Conservation (phyloP, 2,888 invertebrate species). For the Drosophila macrospina region DNA sequence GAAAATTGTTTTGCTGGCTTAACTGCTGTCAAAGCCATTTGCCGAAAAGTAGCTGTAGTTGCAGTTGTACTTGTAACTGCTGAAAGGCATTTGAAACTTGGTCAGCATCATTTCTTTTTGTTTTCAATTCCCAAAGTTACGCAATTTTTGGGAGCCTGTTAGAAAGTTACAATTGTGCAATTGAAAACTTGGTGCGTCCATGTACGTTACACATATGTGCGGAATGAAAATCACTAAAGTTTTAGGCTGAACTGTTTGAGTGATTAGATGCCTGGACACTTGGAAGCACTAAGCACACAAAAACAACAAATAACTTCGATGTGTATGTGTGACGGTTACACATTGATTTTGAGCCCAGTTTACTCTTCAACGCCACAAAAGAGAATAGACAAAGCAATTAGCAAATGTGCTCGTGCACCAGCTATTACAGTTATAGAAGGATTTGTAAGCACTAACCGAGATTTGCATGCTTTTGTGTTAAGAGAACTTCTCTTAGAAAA, state of each 20-base stretch:
- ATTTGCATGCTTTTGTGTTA: no score
- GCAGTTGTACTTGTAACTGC: constrained; percentile 20
- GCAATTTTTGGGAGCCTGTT: constrained; percentile 47
- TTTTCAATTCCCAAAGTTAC: constrained; percentile 54
- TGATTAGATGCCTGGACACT: constrained; percentile 57
- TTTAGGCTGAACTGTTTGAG: constrained; percentile 53
- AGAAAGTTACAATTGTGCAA: constrained; percentile 63
- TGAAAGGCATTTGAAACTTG: constrained; percentile 57
- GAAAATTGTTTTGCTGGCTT: constrained; percentile 73
- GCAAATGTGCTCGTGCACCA: neutral
- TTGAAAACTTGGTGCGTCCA: constrained; percentile 32
- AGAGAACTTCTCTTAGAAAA: no score
- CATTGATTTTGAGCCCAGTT: no score
- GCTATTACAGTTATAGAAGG: neutral
- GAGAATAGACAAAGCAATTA: neutral
- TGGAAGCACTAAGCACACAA: neutral
- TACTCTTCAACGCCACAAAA: constrained; percentile 1
- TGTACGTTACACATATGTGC: constrained; percentile 3
- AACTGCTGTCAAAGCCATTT: constrained; percentile 69
- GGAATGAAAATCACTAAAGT: constrained; percentile 35
- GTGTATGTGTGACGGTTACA: neutral
- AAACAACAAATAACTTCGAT: neutral
- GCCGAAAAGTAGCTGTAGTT: constrained; percentile 10
- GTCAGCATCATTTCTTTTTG: constrained; percentile 49
- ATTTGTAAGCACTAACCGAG: neutral